A percentile compares a stretch with the other conserved stretches of the same genome.
Evolutionary conservation across 53 echinoderm and acorn worm genomes (phyloP).

Genomic region (Pentamera pediparva): DNA sequence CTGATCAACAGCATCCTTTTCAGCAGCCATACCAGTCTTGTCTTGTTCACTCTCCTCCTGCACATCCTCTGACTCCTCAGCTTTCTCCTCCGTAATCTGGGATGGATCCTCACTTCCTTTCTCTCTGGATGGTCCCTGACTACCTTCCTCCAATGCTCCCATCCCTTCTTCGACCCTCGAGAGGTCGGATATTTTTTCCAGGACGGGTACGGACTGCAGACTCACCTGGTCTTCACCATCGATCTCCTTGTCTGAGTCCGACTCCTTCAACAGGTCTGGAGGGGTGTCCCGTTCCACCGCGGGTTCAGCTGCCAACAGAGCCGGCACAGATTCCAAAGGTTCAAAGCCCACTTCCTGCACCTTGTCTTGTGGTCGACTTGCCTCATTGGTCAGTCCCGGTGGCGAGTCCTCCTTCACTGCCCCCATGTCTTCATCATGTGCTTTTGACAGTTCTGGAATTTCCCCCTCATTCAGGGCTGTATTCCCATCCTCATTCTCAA

Average conservation of each 20-base stretch:
- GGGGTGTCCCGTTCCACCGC: no score
- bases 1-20: constrained; percentile 22
- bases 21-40: constrained; percentile 10
- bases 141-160: constrained; percentile 39
- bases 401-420: not conserved
- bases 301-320: not conserved
- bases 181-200: not conserved
- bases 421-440: not conserved
- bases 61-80: not conserved
- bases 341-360: not conserved
- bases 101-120: no score
- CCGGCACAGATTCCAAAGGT: not conserved
- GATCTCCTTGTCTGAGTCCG: not conserved
- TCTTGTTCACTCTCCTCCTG: constrained; percentile 1
- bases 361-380: not conserved
- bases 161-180: not conserved
- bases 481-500: not conserved
- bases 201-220: not conserved
- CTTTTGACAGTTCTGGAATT: no score
- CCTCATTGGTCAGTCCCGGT: not conserved
- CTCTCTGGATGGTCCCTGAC: no score
- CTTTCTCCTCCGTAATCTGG: no score
- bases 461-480: not conserved
- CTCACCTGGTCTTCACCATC: not conserved
- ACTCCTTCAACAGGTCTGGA: not conserved